Conservation (phyloP, 2,888 invertebrate species). For the Ormyrus pomaceus region DNA sequence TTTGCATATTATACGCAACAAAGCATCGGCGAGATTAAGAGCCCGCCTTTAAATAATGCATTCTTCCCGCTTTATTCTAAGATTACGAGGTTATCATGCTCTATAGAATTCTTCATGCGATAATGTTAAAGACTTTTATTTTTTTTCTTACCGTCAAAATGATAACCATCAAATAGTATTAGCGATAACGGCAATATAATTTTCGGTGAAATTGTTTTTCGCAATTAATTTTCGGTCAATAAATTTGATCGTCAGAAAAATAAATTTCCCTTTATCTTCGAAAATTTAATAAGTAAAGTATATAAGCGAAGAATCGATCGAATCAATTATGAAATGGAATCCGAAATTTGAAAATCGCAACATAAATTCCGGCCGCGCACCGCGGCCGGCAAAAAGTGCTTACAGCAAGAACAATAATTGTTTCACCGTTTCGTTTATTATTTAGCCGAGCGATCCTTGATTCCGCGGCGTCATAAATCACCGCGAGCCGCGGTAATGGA, state of each 20-base stretch:
- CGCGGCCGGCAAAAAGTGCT: conserved; percentile 22
- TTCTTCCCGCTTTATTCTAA: conserved; percentile 11
- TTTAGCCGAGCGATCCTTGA: conserved; percentile 21
- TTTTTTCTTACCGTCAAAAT: no score
- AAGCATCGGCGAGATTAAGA: conserved; percentile 41
- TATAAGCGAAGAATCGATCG: not conserved
- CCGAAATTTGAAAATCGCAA: not conserved
- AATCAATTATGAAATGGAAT: conserved; percentile 20
- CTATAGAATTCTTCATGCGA: no score
- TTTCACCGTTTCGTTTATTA: conserved; percentile 43
- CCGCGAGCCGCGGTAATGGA: conserved; percentile 23
- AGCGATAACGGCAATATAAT: no score
- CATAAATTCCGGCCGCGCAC: not conserved
- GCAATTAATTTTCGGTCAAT: no score
- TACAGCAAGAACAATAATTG: conserved; percentile 21
- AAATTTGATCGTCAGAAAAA: no score
- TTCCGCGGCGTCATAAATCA: conserved; percentile 35
- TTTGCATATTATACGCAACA: conserved; percentile 55
- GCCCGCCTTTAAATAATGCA: conserved; percentile 23
- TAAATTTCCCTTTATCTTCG: no score
- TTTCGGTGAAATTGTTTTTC: no score
- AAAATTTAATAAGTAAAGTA: not conserved
- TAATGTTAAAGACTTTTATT: no score
- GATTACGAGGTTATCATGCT: not conserved
- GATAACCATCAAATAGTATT: no score